Conservation (phyloP, 2,888 invertebrate species). For the Drosophila stalkeri region DNA sequence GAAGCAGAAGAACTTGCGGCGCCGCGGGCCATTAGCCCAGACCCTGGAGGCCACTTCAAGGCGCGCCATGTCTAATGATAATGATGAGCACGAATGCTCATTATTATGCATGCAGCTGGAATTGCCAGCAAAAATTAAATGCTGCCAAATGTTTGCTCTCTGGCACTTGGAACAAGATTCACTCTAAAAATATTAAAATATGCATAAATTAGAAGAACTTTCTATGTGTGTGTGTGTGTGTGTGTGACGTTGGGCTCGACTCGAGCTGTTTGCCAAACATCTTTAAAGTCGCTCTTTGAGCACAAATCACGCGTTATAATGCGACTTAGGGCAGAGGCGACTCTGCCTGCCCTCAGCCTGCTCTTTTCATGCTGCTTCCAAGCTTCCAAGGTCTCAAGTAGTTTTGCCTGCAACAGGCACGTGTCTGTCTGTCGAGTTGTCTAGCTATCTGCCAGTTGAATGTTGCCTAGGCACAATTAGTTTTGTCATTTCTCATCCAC, state of each 20-base stretch:
- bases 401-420: constrained; percentile 55
- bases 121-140: constrained; percentile 68
- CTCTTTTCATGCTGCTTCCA: not conserved
- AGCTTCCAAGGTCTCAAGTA: constrained; percentile 53
- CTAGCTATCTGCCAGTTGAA: constrained; percentile 11
- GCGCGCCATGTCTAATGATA: constrained; percentile 64
- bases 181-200: constrained; percentile 40
- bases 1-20: constrained; percentile 43
- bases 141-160: constrained; percentile 64
- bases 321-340: constrained; percentile 2
- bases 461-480: constrained; percentile 58
- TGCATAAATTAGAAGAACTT: constrained; percentile 62
- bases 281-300: constrained; percentile 53
- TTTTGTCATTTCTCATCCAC: constrained; percentile 64
- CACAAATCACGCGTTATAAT: constrained; percentile 55
- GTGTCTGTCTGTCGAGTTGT: constrained; percentile 28
- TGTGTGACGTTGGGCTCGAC: not conserved
- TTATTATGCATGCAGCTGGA: constrained; percentile 68
- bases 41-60: constrained; percentile 73
- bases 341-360: not conserved
- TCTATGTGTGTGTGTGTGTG: not conserved
- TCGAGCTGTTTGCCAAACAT: constrained; percentile 52
- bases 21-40: constrained; percentile 74
- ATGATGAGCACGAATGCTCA: constrained; percentile 69
- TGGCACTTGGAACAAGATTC: constrained; percentile 32